Evolutionary conservation across 1,140 invertebrate genomes (phyloP), one percentile per base, ranked within the genome.

Genomic region (Pseudomyrmex dendroicus): DNA sequence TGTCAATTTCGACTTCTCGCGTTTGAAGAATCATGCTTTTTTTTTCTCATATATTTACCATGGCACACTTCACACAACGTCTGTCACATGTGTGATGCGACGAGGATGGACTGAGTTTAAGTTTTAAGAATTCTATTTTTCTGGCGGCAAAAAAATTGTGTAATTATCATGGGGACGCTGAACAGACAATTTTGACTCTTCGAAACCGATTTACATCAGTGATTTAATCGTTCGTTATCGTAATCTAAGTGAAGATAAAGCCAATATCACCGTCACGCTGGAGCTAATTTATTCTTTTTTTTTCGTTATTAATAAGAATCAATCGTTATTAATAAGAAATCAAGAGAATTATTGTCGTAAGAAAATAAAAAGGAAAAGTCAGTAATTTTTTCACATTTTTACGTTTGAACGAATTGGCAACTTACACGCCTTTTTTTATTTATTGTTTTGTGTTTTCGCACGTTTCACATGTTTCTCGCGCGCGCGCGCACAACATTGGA

Each of bases 41-140:
- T 52, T 7, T 35, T 25, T 68, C 48, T 78, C 4, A 12, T 17
- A 22, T 22, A 22, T 35, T n/a, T 20, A 35, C 4, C 64, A 15
- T 12, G 76, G 66, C 66, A 80, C 44, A 70, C 66, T 70, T 54
- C 76, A 25, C 74, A 15, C 35, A 25, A 48, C 17, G 12, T 61
- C 4, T 35, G 17, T 35, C 44, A 61, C 5, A 13, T 50, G 44
- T 35, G 17, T 12, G n/a, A 35, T 15, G 22, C 25, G 12, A 62
- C 8, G 48, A 22, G 50, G 35, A n/a, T 50, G 15, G 12, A 89
- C 88, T 93, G 90, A 92, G 89, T 92, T 94, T 91, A 94, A 92
- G 92, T 94, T 94, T 94, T 89, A 90, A 92, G 90, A 93, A 92
- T 94, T 94, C 92, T 93, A 94, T 94, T 94, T 94, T 94, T 94